A percentile compares a stretch with the other conserved stretches of the same genome.
These are phyloP conservation scores for Mico argentatus DNA, from an alignment of 2,797 vertebrate genomes.

Conservation along the genomic window DNA sequence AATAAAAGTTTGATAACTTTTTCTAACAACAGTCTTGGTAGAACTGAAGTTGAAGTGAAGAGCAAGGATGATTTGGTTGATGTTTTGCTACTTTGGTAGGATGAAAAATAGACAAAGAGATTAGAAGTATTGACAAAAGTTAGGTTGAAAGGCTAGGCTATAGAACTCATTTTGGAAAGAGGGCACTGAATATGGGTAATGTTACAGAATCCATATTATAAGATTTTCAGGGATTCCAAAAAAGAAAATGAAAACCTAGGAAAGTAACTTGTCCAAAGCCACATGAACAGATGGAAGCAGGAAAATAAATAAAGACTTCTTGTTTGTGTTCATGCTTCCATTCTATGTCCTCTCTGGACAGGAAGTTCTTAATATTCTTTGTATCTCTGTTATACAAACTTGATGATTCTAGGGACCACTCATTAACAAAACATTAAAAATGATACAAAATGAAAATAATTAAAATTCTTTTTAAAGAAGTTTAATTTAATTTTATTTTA, in stretches of 20 bases:
- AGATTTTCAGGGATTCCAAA: background rate
- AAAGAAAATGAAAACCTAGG: background rate
- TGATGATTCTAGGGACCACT: background rate
- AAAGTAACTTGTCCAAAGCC: background rate
- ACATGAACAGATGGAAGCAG: background rate
- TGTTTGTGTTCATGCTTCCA: background rate
- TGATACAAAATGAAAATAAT: background rate
- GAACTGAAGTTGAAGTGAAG: background rate
- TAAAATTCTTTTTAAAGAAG: background rate
- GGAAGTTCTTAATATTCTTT: background rate
- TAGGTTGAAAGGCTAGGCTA: background rate
- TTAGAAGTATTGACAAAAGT: background rate
- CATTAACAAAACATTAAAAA: background rate
- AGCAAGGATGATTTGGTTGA: background rate
- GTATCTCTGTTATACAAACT: background rate
- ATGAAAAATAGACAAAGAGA: background rate
- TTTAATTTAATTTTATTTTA: background rate
- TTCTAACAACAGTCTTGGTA: background rate
- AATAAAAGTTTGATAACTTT: background rate
- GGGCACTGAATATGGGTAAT: background rate
- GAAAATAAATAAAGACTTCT: background rate
- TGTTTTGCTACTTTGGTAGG: background rate
- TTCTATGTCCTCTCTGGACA: background rate
- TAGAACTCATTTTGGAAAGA: background rate
- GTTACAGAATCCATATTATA: background rate